A percentile compares a stretch with the other conserved stretches of the same genome.
Evolutionary conservation across 2,888 invertebrate species (phyloP).

Genomic region (Polia nebulosa): DNA sequence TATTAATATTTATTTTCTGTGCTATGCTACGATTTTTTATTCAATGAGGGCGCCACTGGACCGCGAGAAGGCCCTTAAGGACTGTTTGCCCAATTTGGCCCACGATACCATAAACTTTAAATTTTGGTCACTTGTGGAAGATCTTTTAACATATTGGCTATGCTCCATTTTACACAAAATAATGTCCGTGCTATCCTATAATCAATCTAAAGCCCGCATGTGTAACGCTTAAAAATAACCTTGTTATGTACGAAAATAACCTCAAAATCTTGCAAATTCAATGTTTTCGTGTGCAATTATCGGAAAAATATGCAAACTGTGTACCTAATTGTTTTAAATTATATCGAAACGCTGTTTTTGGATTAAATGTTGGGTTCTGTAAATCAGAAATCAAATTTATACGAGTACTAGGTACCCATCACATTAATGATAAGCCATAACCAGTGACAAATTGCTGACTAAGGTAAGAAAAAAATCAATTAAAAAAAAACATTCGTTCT

Average conservation of each 20-base stretch:
- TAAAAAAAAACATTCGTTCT: too few species aligned
- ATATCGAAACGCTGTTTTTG: constrained; percentile 12
- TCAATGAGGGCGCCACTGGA: too few species aligned
- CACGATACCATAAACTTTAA: not conserved
- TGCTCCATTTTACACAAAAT: constrained; percentile 10
- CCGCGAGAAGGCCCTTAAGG: too few species aligned
- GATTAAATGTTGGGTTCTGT: constrained; percentile 17
- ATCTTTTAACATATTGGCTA: not conserved
- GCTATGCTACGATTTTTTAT: too few species aligned
- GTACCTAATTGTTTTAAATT: constrained; percentile 16
- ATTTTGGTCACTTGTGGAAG: not conserved
- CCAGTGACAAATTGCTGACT: not conserved
- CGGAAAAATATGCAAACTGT: constrained; percentile 44
- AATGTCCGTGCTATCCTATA: constrained; percentile 28
- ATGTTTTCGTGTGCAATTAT: constrained; percentile 52
- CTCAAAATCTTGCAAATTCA: constrained; percentile 43
- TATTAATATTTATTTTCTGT: too few species aligned
- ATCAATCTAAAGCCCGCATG: constrained; percentile 47
- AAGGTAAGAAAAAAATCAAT: not conserved
- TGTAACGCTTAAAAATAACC: constrained; percentile 43
- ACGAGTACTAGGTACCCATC: not conserved
- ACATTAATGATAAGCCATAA: not conserved
- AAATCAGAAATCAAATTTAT: not conserved
- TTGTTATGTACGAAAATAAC: constrained; percentile 48
- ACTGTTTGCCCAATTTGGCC: not conserved